Base-by-base conservation (phyloP, 1,140 invertebrate genomes). In the Tetraneura akinire region DNA sequence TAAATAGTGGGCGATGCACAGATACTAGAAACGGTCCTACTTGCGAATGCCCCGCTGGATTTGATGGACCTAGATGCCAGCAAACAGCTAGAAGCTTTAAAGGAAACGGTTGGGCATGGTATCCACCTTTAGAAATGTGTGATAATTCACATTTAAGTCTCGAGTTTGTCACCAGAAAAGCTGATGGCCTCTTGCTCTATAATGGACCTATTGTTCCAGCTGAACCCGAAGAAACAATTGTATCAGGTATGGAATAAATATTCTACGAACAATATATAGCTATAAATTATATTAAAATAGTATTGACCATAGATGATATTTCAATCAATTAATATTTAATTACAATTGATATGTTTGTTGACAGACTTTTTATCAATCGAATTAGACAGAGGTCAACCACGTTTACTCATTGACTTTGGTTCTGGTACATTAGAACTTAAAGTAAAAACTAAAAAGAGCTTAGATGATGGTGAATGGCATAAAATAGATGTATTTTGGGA, bases 391-490 rank as follows among this genome's bases (percentile, higher is more conserved):
- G 97, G 96, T 21, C 94, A 94, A 85, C 96, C 96, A 0, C 87
- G 94, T 81, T 86, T 99, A 3, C 88, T 97, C 1, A 91, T 99
- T 78, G 95, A 98, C 86, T 98, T 98, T 87, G 97, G 97, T 4
- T 96, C 96, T 0, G 96, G 96, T 68, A 96, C 94, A 0, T 86
- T 97, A 80, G 94, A 96, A 85, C 86, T 98, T 14, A 89, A 92
- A 84, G 91, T 99, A 0, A 94, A 96, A 87, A 94, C 94, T 0
- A 93, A 93, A 83, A 91, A 92, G 83, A 91, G 90, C 0, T 85
- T 98, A 51, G 94, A 95, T 85, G 96, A 98, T 85, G 96, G 96
- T 2, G 94, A 96, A 85, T 99, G 97, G 97, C 97, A 99, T 87
- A 89, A 94, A 81, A 88, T 98, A 68, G 96, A 98, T 86, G 90